phyloP scores from a whole-genome alignment of 2,113 vertebrate genomes.

The Butorides virescens region DNA sequence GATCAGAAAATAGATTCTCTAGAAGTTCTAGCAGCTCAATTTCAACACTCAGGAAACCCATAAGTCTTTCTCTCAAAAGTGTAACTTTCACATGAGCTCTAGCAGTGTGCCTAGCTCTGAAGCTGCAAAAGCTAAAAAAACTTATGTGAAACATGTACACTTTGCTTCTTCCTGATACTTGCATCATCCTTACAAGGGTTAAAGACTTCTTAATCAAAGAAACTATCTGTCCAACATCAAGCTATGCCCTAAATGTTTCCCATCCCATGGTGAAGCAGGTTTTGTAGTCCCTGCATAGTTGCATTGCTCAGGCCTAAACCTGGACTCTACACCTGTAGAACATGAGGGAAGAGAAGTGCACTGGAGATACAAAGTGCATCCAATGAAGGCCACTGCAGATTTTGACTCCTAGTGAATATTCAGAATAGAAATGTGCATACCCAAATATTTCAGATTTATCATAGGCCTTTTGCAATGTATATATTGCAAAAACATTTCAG shows the following conservation, averaged over 20 bases:
- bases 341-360: neutral
- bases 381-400: neutral
- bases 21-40: neutral
- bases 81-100: neutral
- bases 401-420: neutral
- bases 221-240: neutral
- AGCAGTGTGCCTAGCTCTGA: neutral
- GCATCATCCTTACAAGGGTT: neutral
- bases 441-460: neutral
- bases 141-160: fast-evolving
- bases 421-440: neutral
- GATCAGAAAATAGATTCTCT: neutral
- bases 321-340: neutral
- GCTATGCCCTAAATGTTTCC: neutral
- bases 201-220: neutral
- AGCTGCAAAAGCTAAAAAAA: neutral
- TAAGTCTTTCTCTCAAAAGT: neutral
- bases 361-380: neutral
- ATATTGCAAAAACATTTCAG: neutral
- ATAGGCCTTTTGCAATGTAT: neutral
- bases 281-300: neutral
- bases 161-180: neutral
- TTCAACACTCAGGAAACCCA: neutral
- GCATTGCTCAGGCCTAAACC: neutral
- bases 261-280: neutral